These are phyloP conservation scores for Theocolax elegans DNA, from an alignment of 1,140 invertebrate genomes.

Conservation along the genomic window DNA sequence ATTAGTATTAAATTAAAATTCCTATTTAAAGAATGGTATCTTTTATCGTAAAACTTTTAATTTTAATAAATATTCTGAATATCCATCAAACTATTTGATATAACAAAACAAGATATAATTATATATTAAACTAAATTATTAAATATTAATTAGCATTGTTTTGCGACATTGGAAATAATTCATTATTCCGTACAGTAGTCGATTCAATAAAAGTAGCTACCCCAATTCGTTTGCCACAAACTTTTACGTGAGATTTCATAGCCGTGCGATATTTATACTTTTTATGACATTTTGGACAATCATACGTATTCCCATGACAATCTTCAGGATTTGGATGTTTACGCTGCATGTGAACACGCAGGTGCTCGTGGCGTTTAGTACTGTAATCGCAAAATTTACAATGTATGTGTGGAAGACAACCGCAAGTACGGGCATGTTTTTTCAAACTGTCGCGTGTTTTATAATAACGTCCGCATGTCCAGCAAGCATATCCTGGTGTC, in stretches of 20 bases:
- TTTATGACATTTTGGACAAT: constrained; percentile 22
- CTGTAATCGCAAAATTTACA: constrained; percentile 20
- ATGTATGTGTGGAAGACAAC: background rate
- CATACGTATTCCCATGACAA: constrained; percentile 23
- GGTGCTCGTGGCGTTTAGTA: constrained; percentile 20
- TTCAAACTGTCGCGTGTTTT: constrained; percentile 21
- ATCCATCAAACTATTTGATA: too few relatives aligned
- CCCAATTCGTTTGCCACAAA: background rate
- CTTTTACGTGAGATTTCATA: constrained; percentile 17
- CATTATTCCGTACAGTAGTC: too few relatives aligned
- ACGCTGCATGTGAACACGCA: constrained; percentile 16
- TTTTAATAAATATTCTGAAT: too few relatives aligned
- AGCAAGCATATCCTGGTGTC: background rate
- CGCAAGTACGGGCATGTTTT: constrained; percentile 23
- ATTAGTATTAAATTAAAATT: too few relatives aligned
- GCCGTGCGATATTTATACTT: constrained; percentile 27
- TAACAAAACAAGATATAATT: too few relatives aligned
- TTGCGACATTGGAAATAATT: too few relatives aligned
- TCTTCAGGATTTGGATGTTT: constrained; percentile 29
- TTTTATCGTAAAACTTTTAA: too few relatives aligned
- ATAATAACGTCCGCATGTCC: background rate
- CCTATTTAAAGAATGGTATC: too few relatives aligned
- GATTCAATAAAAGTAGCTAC: too few relatives aligned
- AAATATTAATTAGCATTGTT: too few relatives aligned
- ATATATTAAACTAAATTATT: too few relatives aligned